Base-by-base conservation (phyloP, 1,140 invertebrate genomes). In the Drosophila neocordata region DNA sequence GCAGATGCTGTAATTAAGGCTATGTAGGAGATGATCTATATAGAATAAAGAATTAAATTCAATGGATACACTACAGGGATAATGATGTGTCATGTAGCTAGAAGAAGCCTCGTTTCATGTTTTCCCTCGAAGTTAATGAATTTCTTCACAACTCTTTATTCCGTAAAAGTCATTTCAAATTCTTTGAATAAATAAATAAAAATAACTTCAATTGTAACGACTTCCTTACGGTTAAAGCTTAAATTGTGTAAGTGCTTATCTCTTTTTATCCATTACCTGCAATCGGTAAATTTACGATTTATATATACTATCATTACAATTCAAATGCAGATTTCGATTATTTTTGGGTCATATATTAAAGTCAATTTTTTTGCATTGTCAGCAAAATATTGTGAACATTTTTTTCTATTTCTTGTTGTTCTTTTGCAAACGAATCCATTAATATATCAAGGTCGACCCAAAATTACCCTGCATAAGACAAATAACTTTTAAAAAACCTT, bases 1-100 rank as follows among this genome's bases (percentile, higher is more conserved):
- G 62, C 53, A 70, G 64, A 65, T 65, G 57, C 70, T 67, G 53
- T 65, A 83, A 83, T 83, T 83, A 79, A 61, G 69, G 60, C 62
- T 68, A 48, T 38, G 37, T 61, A 53, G 13, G 41, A 41, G 57
- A 12, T 31, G 6, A 31, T 31, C 4, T 31, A 15, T 0, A 35
- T 35, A n/a, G 37, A 31, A 6, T 31, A 6, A n/a, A 5, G 3
- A 38, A 1, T 8, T 8, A 11, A 11, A 37, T 37, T 2, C 35
- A 3, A 2, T 38, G 12, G 37, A 38, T 38, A 38, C 37, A 38
- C 37, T 1, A 31, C 27, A 31, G 2, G 7, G 27, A 31, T 31
- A 31, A 31, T 31, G 27, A 31, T 7, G 27, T 31, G 27, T 31
- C 27, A 31, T 6, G 27, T 6, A 31, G 27, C 27, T 7, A 6